Percentiles rank a stretch among this genome's conserved stretches.
Evolutionary conservation across 2,797 vertebrate species (phyloP).

Genomic region (Chaunax sp.): DNA sequence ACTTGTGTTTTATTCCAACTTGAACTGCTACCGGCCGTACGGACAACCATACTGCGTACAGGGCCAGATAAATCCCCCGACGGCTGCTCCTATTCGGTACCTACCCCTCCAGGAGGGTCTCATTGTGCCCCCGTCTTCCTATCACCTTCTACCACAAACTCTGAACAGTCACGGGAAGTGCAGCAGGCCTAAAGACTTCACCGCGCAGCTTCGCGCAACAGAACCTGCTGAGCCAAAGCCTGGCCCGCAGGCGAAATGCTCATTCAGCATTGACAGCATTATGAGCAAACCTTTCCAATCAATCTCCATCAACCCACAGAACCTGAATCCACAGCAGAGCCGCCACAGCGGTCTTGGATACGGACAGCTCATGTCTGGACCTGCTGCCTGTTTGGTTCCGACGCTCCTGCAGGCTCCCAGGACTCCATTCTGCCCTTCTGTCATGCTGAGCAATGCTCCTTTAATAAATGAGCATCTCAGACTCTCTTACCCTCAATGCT

Average conservation of each 20-base stretch:
- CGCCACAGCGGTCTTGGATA: conserved; percentile 59
- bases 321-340: conserved; percentile 20
- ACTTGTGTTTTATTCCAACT: conserved; percentile 74
- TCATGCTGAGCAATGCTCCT: conserved; percentile 56
- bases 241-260: conserved; percentile 71
- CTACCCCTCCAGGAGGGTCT: conserved; percentile 69
- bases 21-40: conserved; percentile 73
- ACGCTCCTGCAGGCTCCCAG: conserved; percentile 69
- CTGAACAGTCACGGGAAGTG: conserved; percentile 60
- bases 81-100: conserved; percentile 68
- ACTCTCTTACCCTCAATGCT: conserved; percentile 72
- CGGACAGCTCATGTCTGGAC: conserved; percentile 70
- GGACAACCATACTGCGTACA: conserved; percentile 76
- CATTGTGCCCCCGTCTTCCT: conserved; percentile 60
- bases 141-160: conserved; percentile 69
- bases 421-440: conserved; percentile 62
- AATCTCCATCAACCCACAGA: not conserved
- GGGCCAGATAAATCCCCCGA: conserved; percentile 66
- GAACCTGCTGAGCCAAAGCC: conserved; percentile 42
- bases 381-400: conserved; percentile 73
- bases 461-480: conserved; percentile 65
- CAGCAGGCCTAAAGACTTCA: conserved; percentile 60
- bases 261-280: conserved; percentile 92
- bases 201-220: conserved; percentile 48
- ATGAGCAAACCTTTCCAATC: conserved; percentile 77